These are phyloP conservation scores for Branchinecta lindahli DNA, from an alignment of 1,140 invertebrate genomes.

Conservation along the genomic window DNA sequence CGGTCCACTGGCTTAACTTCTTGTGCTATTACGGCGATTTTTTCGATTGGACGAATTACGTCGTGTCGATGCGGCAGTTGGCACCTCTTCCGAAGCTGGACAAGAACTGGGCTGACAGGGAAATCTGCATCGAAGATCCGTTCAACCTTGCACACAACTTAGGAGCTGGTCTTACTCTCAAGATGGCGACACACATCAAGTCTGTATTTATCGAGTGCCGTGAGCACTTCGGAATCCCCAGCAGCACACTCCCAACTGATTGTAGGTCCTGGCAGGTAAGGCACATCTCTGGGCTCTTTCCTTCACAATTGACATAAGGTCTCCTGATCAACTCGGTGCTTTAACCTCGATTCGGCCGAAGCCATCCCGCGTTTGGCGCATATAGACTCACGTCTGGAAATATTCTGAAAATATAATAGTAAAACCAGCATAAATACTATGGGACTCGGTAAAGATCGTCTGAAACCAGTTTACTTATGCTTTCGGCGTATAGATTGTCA, in stretches of 20 bases:
- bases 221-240: background rate
- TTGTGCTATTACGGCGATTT: conserved; percentile 40
- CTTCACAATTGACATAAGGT: too few species aligned
- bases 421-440: too few species aligned
- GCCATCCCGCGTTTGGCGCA: too few species aligned
- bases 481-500: too few species aligned
- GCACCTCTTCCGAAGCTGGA: conserved; percentile 36
- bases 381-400: too few species aligned
- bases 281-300: too few species aligned
- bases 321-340: too few species aligned
- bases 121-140: conserved; percentile 46
- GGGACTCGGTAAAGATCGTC: too few species aligned
- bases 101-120: conserved; percentile 41
- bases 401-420: too few species aligned
- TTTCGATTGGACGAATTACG: conserved; percentile 39
- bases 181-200: background rate
- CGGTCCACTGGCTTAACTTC: conserved; percentile 40
- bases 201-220: background rate
- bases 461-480: too few species aligned
- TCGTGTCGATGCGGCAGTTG: conserved; percentile 39
- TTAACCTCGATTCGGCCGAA: too few species aligned
- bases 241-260: background rate
- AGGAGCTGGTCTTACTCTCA: conserved; percentile 36
- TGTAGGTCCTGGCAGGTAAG: background rate
- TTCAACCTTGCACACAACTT: conserved; percentile 44